Base-by-base conservation (phyloP, 1,140 invertebrate species). In the Teleopsis dalmanni region DNA sequence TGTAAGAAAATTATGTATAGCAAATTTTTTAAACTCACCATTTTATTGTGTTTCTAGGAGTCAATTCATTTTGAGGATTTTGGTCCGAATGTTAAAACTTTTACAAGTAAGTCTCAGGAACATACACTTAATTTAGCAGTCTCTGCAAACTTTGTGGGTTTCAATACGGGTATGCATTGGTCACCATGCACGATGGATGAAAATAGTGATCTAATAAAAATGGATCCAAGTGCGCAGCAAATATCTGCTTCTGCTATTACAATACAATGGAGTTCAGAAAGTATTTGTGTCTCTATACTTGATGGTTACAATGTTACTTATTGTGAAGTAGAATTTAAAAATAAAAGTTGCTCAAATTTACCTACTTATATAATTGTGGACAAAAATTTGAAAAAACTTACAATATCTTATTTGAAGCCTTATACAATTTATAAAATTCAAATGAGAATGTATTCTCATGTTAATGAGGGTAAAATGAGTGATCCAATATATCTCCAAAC, bases 241-340 rank as follows among this genome's bases (percentile, higher is more conserved):
- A 46, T 51, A 4, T 59, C 54, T 3, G 56, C 52, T 9, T 52
- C 56, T 2, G 49, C 54, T 0, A 48, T 68, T 13, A 50, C 50
- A 2, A 57, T 68, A 8, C 60, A 61, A 37, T 68, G 65, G 65
- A 57, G 53, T 46, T 53, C 52, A 3, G 54, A 60, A 23, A 49
- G 54, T 7, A 59, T 67, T 13, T 68, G 62, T 23, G 35, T 56
- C 0, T 57, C 60, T 7, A 67, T 68, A 8, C 52, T 68, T 1
- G 49, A 38, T 1, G 65, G 62, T 37, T 68, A 65, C 21, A 68
- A 68, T 43, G 37, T 68, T 13, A 68, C 65, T 7, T 67, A 65
- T 33, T 68, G 65, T 19, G 55, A 48, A 34, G 45, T 51, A 3
- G 53, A 58, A 6, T 16, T 37, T 51, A 10, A 21, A 34, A 18